phyloP scores from a whole-genome alignment of 2,797 vertebrate genomes.

The Centroberyx gerrardi region DNA sequence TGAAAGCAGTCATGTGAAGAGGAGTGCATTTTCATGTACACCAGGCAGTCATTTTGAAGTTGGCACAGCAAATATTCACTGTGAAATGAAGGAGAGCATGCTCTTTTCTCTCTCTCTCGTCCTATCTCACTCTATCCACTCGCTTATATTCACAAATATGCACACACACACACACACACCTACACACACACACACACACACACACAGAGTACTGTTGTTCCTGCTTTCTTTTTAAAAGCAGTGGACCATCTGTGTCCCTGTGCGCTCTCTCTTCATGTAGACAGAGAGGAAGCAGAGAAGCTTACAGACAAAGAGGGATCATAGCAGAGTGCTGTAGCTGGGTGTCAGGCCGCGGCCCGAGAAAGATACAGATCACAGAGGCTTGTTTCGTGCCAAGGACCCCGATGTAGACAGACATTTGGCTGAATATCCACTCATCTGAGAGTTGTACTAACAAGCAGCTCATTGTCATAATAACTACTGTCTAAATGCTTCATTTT shows the following conservation, averaged over 20 bases:
- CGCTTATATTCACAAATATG: conserved; percentile 35
- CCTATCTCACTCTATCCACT: not conserved
- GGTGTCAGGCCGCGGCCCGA: not conserved
- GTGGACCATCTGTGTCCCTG: conserved; percentile 45
- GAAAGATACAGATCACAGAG: not conserved
- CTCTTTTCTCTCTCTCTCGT: conserved; percentile 23
- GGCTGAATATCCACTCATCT: not conserved
- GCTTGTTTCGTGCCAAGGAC: too few relatives aligned
- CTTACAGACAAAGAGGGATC: conserved; percentile 5
- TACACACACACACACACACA: conserved; percentile 1
- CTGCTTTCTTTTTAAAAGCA: conserved; percentile 12
- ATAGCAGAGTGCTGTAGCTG: not conserved
- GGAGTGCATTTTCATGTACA: conserved; percentile 33
- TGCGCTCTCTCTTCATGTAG: conserved; percentile 3
- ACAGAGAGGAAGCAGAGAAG: conserved; percentile 9
- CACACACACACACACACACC: not conserved
- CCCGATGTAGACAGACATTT: conserved; percentile 1
- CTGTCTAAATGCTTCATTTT: too few relatives aligned
- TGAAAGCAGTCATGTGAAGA: conserved; percentile 14
- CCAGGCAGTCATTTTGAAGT: conserved; percentile 3
- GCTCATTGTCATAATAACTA: not conserved
- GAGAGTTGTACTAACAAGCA: not conserved
- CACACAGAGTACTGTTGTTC: not conserved
- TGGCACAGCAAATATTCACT: conserved; percentile 38
- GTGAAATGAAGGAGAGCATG: conserved; percentile 41